Evolutionary conservation across 2,797 vertebrate species (phyloP).

Genomic region (Iguana delicatissima): DNA sequence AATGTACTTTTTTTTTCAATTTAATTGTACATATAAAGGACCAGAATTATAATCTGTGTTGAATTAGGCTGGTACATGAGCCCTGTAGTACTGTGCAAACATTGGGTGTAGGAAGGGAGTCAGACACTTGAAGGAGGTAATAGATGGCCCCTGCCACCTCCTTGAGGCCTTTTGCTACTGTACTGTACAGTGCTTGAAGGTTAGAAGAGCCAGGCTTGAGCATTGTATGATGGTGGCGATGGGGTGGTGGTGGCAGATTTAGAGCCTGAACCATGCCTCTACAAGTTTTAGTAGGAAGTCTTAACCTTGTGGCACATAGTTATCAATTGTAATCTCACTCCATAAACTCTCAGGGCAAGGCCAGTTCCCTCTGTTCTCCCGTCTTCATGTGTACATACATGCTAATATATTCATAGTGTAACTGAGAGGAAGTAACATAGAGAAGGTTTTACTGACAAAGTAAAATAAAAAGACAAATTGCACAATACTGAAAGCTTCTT

Average conservation of each 20-base stretch:
- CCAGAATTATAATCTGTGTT: too few species aligned
- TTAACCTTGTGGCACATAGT: not conserved
- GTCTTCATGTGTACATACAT: not conserved
- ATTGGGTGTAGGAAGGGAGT: too few species aligned
- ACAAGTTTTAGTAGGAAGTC: not conserved
- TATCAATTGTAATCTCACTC: not conserved
- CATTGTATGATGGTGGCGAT: too few species aligned
- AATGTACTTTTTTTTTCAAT: not conserved
- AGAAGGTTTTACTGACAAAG: not conserved
- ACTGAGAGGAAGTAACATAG: not conserved
- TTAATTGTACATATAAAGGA: too few species aligned
- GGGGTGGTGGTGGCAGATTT: not conserved
- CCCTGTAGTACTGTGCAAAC: too few species aligned
- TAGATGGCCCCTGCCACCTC: too few species aligned
- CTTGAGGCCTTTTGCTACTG: too few species aligned
- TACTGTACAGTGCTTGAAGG: too few species aligned
- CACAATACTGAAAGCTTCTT: not conserved
- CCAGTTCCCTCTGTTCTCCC: not conserved
- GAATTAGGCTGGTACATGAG: too few species aligned
- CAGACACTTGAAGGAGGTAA: too few species aligned
- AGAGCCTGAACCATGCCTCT: not conserved
- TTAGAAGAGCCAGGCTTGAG: too few species aligned
- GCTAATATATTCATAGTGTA: not conserved
- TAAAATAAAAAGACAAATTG: not conserved
- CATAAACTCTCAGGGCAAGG: not conserved